Percentiles rank a stretch among this genome's conserved stretches.
phyloP scores from a whole-genome alignment of 2,113 vertebrate species.

The Archocentrus centrarchus region DNA sequence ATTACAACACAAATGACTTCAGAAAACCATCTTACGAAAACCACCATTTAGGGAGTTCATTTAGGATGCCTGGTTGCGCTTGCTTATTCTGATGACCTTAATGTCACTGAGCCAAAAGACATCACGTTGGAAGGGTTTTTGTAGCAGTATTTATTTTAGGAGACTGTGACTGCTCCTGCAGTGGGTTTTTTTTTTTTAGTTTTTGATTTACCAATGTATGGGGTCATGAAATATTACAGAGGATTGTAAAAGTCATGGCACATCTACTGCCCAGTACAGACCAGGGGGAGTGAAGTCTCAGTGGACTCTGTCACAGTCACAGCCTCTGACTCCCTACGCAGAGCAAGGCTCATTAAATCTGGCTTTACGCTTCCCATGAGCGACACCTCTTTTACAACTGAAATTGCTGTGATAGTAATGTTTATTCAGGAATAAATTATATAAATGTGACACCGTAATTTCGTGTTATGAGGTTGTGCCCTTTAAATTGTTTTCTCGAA shows the following conservation, averaged over 20 bases:
- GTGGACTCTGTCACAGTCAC: slow-evolving; percentile 64
- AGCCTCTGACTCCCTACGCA: slow-evolving; percentile 51
- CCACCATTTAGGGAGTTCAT: slow-evolving; percentile 57
- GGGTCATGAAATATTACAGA: slow-evolving; percentile 79
- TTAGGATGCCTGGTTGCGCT: slow-evolving; percentile 61
- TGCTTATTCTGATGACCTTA: slow-evolving; percentile 59
- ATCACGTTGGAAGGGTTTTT: slow-evolving; percentile 27
- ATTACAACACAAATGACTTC: slow-evolving; percentile 66
- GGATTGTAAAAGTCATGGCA: slow-evolving; percentile 64
- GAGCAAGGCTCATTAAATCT: slow-evolving; percentile 76
- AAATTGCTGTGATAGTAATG: slow-evolving; percentile 53
- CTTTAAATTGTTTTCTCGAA: slow-evolving; percentile 28
- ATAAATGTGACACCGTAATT: slow-evolving; percentile 33
- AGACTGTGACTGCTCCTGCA: slow-evolving; percentile 16
- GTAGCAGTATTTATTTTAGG: slow-evolving; percentile 34
- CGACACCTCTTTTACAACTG: slow-evolving; percentile 36
- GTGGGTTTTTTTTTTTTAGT: slow-evolving; percentile 1
- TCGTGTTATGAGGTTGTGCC: slow-evolving; percentile 27
- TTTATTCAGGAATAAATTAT: slow-evolving; percentile 60
- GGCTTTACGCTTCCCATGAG: slow-evolving; percentile 37
- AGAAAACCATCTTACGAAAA: slow-evolving; percentile 51
- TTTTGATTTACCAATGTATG: slow-evolving; percentile 58
- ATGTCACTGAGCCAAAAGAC: slow-evolving; percentile 52
- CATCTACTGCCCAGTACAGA: slow-evolving; percentile 36
- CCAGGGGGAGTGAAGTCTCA: slow-evolving; percentile 53